phyloP scores from a whole-genome alignment of 1,140 invertebrate species.

The Bombus terrestris region DNA sequence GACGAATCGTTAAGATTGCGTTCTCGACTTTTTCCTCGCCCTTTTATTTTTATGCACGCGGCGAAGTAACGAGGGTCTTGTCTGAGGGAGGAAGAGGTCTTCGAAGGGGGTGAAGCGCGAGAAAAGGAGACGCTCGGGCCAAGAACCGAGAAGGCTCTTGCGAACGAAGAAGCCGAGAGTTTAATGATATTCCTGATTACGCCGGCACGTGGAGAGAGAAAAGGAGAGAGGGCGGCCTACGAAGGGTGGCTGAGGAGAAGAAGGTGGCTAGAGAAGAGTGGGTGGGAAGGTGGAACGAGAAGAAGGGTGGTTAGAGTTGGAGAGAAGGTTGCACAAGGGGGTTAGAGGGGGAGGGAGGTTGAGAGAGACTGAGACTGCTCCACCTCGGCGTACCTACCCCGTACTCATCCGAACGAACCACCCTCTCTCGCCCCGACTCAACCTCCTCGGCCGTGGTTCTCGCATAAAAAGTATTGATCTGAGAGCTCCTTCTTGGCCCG shows the following conservation, averaged over 20 bases:
- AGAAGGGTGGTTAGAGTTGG: background rate
- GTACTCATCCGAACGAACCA: slow-evolving; percentile 64
- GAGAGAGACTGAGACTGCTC: slow-evolving; percentile 46
- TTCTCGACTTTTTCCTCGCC: slow-evolving; percentile 51
- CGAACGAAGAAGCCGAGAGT: slow-evolving; percentile 77
- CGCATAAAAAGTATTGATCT: slow-evolving; percentile 81
- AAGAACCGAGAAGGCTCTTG: slow-evolving; percentile 59
- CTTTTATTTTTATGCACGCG: slow-evolving; percentile 57
- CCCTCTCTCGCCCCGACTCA: slow-evolving; percentile 48
- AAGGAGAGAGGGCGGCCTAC: slow-evolving; percentile 43
- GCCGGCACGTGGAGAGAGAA: slow-evolving; percentile 63
- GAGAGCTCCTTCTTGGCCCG: slow-evolving; percentile 71
- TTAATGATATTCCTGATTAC: slow-evolving; percentile 83
- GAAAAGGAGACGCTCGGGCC: slow-evolving; percentile 26
- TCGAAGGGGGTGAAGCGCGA: slow-evolving; percentile 35
- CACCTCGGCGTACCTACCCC: slow-evolving; percentile 64
- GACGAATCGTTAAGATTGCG: slow-evolving; percentile 69
- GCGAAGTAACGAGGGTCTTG: slow-evolving; percentile 67
- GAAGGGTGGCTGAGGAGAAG: background rate
- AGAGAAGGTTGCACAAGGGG: background rate
- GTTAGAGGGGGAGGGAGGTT: background rate
- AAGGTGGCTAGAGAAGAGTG: background rate
- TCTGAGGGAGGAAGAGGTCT: slow-evolving; percentile 19
- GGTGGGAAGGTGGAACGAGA: background rate
- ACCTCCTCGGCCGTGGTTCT: slow-evolving; percentile 65